Base-by-base conservation (phyloP, 2,113 vertebrate species). In the Eonycteris spelaea region DNA sequence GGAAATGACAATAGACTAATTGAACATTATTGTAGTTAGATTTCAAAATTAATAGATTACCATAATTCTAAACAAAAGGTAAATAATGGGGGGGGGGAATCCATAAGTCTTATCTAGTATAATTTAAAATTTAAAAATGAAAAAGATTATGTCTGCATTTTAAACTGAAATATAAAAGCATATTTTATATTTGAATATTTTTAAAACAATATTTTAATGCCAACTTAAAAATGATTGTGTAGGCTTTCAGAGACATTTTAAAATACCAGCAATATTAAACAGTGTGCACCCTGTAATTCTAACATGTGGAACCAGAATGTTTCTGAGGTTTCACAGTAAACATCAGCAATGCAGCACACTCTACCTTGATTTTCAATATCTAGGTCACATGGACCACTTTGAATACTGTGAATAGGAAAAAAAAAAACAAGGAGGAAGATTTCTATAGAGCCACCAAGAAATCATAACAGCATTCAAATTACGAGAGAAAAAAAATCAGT, bases 341-440 rank as follows among this genome's bases (percentile, higher is more conserved):
- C 91, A 97, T 93, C 95, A 98, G 97, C 97, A 98, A 97, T 96
- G 95, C 97, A 98, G 98, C 92, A 94, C 5, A 95, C 75, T 97
- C 97, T 35, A 92, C 86, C 19, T 95, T 40, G 63, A 95, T 97
- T 98, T 98, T 98, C 96, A 98, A 95, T 98, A 98, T 98, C 97
- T 97, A 96, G 98, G 98, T 98, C 97, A 98, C 90, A 89, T 91
- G 97, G 95, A 85, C 92, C 97, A 91, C 1, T 94, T 70, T 95
- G 38, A 97, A 96, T 97, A 95, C 84, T 91, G 82, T 93, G 96
- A 96, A 97, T 5, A 28, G 92, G 86, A 74, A 95, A 94, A 35
- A 95, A 35, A 95, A 79, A 94, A 90, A 93, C 73, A 95, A 85
- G 85, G 63, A 83, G 79, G 75, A 96, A 96, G 28, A 89, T 86